Evolutionary conservation across 2,797 vertebrate species (phyloP).

Genomic region (Gymnoscopelus braueri): DNA sequence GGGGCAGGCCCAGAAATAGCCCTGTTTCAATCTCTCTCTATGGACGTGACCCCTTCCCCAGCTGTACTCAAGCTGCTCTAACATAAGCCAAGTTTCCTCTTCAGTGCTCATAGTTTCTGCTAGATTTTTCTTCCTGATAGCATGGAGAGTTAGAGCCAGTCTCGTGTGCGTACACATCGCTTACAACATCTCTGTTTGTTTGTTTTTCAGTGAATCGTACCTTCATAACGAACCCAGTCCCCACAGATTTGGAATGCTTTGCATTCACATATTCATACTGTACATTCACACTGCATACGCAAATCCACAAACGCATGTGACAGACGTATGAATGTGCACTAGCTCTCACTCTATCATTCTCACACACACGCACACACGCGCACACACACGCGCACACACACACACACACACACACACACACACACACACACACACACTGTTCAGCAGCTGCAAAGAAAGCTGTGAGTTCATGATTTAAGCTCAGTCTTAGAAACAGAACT

Average conservation of each 20-base stretch:
- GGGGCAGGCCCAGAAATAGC: slow-evolving; percentile 76
- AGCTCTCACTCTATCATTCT: no score
- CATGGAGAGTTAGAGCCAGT: slow-evolving; percentile 45
- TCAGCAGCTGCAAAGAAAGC: slow-evolving; percentile 55
- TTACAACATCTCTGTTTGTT: background rate
- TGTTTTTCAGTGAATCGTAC: slow-evolving; percentile 26
- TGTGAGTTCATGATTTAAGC: slow-evolving; percentile 57
- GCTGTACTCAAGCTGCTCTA: slow-evolving; percentile 72
- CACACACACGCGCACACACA: slow-evolving; percentile 27
- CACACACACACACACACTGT: slow-evolving; percentile 59
- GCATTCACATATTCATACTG: slow-evolving; percentile 46
- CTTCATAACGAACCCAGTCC: slow-evolving; percentile 31
- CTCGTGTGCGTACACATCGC: no score
- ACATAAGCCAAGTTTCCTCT: slow-evolving; percentile 72
- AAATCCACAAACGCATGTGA: no score
- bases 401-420: slow-evolving; percentile 55
- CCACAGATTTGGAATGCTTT: slow-evolving; percentile 34
- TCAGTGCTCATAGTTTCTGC: slow-evolving; percentile 52
- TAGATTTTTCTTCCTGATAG: slow-evolving; percentile 56
- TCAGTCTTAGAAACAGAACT: slow-evolving; percentile 59
- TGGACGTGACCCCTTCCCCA: slow-evolving; percentile 77
- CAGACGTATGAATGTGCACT: no score
- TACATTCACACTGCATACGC: slow-evolving; percentile 18
- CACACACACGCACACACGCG: background rate
- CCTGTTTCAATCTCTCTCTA: slow-evolving; percentile 76